Evolutionary conservation across 2,888 invertebrate species (phyloP), one percentile per base, ranked within the genome.

Genomic region (Pantelozetes paolii): DNA sequence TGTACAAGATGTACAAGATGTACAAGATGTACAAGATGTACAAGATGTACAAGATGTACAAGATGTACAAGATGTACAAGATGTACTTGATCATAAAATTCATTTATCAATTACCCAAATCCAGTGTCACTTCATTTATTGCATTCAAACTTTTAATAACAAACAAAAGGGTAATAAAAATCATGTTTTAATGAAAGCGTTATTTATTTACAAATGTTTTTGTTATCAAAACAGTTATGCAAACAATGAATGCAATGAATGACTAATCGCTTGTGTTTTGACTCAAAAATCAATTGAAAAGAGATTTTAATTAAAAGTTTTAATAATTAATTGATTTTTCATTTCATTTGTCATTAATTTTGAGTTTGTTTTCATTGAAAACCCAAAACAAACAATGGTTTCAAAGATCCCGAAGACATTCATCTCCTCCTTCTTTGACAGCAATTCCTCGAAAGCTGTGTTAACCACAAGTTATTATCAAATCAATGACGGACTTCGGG

Each of bases 381-480:
- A 36, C 11, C 15, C 45, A 45, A 45, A 45, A 18, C 36, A 36
- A 15, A 45, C n/a, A 54, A 59, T 59, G 59, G 59, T 59, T 1
- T 59, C 59, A 18, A 20, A 30, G 32, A 28, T 59, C 6, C 59
- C 59, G 5, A 59, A 59, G 59, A 30, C 59, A 15, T 6, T 59
- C 6, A 59, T 30, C 18, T 8, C 30, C 13, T n/a, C 20, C 8
- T 30, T 59, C 18, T 20, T 30, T 6, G 59, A 59, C n/a, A 9
- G 15, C 18, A 28, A 9, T 8, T 59, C 59, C 1, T 9, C 30
- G 15, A 20, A 20, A 13, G 8, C 20, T 1, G 2, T 13, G 48
- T 23, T 28, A 18, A 73, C 69, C 8, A 73, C 67, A 20, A 36
- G 45, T 11, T 73, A 69, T 36, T 67, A 67, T 20, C 64, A 67